Evolutionary conservation across 2,797 vertebrate species (phyloP).

Genomic region (Cyclura pinguis): DNA sequence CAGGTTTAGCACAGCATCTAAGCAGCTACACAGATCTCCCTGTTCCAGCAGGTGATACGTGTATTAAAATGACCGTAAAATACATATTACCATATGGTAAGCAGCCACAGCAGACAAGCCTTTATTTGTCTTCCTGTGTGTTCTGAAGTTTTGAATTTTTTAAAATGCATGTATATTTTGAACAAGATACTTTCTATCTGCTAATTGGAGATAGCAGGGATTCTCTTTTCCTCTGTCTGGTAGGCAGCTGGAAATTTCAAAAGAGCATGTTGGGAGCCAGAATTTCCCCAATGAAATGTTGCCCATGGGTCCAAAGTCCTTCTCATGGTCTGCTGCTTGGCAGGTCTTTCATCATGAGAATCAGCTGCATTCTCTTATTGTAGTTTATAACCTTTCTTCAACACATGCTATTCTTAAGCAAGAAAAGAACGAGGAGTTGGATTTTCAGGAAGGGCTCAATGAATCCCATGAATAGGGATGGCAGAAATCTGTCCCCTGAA

Average conservation of each 20-base stretch:
- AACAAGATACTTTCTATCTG: background rate
- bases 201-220: background rate
- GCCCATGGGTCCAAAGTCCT: background rate
- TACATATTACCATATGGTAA: background rate
- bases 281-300: background rate
- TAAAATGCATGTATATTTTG: background rate
- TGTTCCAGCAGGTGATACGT: slow-evolving; percentile 2
- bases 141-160: background rate
- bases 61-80: slow-evolving; percentile 17
- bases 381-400: background rate
- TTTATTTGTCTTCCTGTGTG: background rate
- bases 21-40: background rate
- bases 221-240: background rate
- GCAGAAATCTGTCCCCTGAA: too few relatives aligned
- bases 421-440: background rate
- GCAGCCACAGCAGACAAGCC: too few relatives aligned
- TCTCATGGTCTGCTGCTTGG: background rate
- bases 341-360: background rate
- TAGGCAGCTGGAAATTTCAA: background rate
- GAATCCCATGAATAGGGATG: background rate
- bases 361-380: background rate
- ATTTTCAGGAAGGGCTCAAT: background rate
- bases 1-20: background rate
- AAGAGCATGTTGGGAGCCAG: background rate
- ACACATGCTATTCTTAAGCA: background rate